Conservation (phyloP, 2,888 invertebrate genomes). For the Nemoura dubitans region DNA sequence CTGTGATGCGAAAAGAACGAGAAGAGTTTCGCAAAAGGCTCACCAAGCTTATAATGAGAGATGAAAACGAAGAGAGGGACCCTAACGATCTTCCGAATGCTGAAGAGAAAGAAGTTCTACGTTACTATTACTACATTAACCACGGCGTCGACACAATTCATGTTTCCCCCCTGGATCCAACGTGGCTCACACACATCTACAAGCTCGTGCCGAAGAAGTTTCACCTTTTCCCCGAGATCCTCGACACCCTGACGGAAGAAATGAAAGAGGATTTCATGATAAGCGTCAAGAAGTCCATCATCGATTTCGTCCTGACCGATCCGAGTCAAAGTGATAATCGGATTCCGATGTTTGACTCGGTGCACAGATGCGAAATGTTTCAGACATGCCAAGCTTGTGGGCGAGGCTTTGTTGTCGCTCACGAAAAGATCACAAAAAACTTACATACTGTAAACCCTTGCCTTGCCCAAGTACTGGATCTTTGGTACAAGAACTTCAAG, state of each 20-base stretch:
- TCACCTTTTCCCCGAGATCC: constrained; percentile 44
- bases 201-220: constrained; percentile 60
- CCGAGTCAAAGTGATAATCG: constrained; percentile 58
- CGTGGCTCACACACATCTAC: constrained; percentile 68
- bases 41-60: constrained; percentile 74
- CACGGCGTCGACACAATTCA: constrained; percentile 91
- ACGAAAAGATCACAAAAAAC: constrained; percentile 59
- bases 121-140: constrained; percentile 90
- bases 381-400: constrained; percentile 74
- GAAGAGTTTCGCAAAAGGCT: constrained; percentile 85
- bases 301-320: constrained; percentile 90
- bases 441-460: constrained; percentile 84
- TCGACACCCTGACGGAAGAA: constrained; percentile 72
- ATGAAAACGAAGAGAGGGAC: constrained; percentile 60
- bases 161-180: constrained; percentile 83
- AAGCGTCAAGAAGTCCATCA: constrained; percentile 89
- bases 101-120: constrained; percentile 74
- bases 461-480: constrained; percentile 78
- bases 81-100: constrained; percentile 66
- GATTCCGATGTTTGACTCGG: constrained; percentile 61
- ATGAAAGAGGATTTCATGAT: constrained; percentile 86
- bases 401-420: constrained; percentile 59
- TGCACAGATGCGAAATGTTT: constrained; percentile 67
- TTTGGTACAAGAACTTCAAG: constrained; percentile 85
- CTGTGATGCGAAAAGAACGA: constrained; percentile 75